phyloP scores from a whole-genome alignment of 2,113 vertebrate genomes.

The Grammomys surdaster region DNA sequence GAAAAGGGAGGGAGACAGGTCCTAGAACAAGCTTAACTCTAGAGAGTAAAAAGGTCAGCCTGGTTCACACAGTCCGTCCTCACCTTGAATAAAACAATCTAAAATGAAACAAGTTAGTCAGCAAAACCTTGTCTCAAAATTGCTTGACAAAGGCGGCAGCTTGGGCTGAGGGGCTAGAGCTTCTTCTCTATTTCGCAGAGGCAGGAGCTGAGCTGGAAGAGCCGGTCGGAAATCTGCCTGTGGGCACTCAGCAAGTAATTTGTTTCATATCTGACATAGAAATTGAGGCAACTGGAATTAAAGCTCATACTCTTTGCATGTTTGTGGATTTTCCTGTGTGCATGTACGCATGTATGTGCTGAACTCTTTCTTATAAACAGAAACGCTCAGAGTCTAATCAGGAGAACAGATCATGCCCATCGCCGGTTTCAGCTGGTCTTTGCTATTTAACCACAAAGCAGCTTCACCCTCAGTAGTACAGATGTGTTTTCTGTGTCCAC shows the following conservation, averaged over 20 bases:
- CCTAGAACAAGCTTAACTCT: neutral
- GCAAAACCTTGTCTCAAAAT: neutral
- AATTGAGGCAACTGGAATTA: slow-evolving; percentile 3
- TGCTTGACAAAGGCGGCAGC: neutral
- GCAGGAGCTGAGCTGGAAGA: neutral
- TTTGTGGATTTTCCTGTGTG: neutral
- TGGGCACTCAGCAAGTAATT: neutral
- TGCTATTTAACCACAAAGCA: slow-evolving; percentile 19
- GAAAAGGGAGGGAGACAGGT: neutral
- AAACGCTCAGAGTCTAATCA: neutral
- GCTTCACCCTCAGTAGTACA: neutral
- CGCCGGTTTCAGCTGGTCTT: neutral
- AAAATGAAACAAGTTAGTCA: neutral
- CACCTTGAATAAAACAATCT: neutral
- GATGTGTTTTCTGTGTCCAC: neutral
- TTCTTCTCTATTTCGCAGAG: neutral
- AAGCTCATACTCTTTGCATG: neutral
- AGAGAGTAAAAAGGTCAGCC: slow-evolving; percentile 3
- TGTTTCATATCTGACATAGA: neutral
- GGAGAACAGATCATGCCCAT: neutral
- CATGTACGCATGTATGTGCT: neutral
- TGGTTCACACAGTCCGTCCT: neutral
- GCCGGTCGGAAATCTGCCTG: neutral
- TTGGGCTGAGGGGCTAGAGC: neutral
- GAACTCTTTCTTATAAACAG: slow-evolving; percentile 42